Percentiles rank a stretch among this genome's conserved stretches.
Conservation (phyloP, 2,797 vertebrate species). For the Pseudopleuronectes americanus region DNA sequence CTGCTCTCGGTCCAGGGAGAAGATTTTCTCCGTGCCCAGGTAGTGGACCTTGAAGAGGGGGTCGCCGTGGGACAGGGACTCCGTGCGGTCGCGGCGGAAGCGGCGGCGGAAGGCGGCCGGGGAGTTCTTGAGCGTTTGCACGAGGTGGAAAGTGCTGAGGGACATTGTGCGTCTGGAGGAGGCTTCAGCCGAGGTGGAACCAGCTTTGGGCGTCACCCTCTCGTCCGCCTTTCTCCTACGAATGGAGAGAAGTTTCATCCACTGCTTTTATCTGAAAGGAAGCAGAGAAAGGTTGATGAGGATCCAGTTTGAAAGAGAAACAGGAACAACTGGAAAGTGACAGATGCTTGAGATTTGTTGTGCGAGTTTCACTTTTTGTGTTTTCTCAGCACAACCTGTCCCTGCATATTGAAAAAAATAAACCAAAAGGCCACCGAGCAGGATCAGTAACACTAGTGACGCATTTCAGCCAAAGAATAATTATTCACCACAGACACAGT, state of each 20-base stretch:
- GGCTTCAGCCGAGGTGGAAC: background rate
- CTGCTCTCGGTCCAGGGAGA: slow-evolving; percentile 85
- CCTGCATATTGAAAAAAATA: slow-evolving; percentile 14
- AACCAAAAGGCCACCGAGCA: slow-evolving; percentile 29
- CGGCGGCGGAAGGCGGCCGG: slow-evolving; percentile 83
- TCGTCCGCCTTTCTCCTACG: slow-evolving; percentile 54
- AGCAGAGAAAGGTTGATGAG: slow-evolving; percentile 23
- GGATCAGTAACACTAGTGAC: slow-evolving; percentile 64
- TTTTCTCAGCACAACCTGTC: slow-evolving; percentile 32
- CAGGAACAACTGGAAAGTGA: slow-evolving; percentile 9
- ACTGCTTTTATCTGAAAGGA: slow-evolving; percentile 68
- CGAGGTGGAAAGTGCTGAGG: slow-evolving; percentile 82
- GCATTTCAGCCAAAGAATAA: slow-evolving; percentile 45
- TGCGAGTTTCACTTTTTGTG: background rate
- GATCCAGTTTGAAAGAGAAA: background rate
- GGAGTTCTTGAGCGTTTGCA: slow-evolving; percentile 87
- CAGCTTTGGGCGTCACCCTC: slow-evolving; percentile 33
- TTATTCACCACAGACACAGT: slow-evolving; percentile 41
- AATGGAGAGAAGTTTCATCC: slow-evolving; percentile 60
- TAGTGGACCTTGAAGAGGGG: slow-evolving; percentile 88
- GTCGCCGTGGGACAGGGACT: slow-evolving; percentile 86
- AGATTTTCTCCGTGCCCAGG: slow-evolving; percentile 86
- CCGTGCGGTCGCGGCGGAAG: slow-evolving; percentile 83
- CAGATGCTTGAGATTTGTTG: background rate
- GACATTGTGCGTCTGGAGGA: slow-evolving; percentile 72